These are phyloP conservation scores for Venustaconcha ellipsiformis DNA, from an alignment of 1,140 invertebrate species.

Conservation along the genomic window DNA sequence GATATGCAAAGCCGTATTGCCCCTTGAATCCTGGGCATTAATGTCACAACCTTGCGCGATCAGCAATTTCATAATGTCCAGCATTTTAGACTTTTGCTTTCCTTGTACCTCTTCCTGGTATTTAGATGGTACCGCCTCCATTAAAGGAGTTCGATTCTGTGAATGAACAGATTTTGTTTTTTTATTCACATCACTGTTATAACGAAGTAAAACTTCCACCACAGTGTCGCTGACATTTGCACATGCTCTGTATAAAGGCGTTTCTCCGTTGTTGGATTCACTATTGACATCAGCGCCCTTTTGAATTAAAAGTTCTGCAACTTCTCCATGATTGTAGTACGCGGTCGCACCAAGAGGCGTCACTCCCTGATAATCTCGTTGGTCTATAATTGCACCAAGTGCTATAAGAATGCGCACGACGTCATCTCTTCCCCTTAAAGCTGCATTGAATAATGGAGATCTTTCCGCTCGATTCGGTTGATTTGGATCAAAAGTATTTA, in stretches of 20 bases:
- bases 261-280: slow-evolving; percentile 2
- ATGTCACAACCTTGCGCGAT: slow-evolving; percentile 9
- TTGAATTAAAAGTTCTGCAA: slow-evolving; percentile 8
- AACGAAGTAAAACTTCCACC: slow-evolving; percentile 4
- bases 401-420: slow-evolving; percentile 9
- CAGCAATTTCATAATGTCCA: slow-evolving; percentile 4
- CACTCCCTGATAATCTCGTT: slow-evolving; percentile 1
- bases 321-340: not conserved
- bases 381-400: slow-evolving; percentile 9
- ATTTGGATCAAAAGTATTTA: no score
- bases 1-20: slow-evolving; percentile 13
- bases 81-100: not conserved
- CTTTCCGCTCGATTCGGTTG: no score
- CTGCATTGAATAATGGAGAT: slow-evolving; percentile 4
- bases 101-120: slow-evolving; percentile 3
- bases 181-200: slow-evolving; percentile 9
- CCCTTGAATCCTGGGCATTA: not conserved
- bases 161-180: slow-evolving; percentile 6
- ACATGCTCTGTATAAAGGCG: slow-evolving; percentile 18
- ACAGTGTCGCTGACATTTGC: not conserved
- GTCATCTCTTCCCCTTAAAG: not conserved
- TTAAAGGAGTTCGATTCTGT: slow-evolving; percentile 8
- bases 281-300: slow-evolving; percentile 7
- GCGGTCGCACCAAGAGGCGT: slow-evolving; percentile 3
- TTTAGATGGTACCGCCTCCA: slow-evolving; percentile 11